Conservation (phyloP, 2,888 invertebrate species). For the Iphiclides podalirius region DNA sequence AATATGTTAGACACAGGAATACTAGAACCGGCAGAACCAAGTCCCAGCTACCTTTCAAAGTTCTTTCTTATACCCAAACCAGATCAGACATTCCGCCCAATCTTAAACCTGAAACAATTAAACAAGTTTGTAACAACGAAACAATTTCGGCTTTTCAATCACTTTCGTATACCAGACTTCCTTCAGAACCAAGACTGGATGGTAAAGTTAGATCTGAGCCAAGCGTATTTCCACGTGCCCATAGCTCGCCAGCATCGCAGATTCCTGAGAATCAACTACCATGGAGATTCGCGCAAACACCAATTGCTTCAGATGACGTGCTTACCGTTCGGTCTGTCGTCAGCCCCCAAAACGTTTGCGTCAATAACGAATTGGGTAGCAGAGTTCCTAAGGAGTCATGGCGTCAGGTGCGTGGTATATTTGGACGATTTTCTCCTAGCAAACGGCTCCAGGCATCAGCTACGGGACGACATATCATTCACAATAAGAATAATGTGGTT, state of each 20-base stretch:
- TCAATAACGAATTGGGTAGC: slow-evolving; percentile 34
- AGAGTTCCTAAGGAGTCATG: slow-evolving; percentile 25
- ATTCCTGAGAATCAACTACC: too few species aligned
- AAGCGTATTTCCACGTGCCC: slow-evolving; percentile 27
- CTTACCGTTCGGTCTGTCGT: slow-evolving; percentile 29
- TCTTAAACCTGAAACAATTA: too few species aligned
- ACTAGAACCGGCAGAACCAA: too few species aligned
- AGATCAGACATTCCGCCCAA: too few species aligned
- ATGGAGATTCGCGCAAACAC: too few species aligned
- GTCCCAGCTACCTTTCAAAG: too few species aligned
- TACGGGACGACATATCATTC: slow-evolving; percentile 34
- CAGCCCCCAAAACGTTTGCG: slow-evolving; percentile 31
- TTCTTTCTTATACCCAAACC: too few species aligned
- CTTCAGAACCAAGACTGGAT: too few species aligned
- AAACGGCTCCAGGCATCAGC: slow-evolving; percentile 26
- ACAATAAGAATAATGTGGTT: slow-evolving; percentile 32
- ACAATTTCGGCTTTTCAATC: too few species aligned
- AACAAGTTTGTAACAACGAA: too few species aligned
- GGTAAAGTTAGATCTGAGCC: background rate
- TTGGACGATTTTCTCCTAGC: slow-evolving; percentile 34
- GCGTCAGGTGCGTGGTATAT: slow-evolving; percentile 34
- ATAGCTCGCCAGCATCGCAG: slow-evolving; percentile 23
- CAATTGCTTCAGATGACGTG: slow-evolving; percentile 4
- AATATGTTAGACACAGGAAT: too few species aligned
- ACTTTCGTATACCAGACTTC: too few species aligned